Percentiles rank a stretch among this genome's conserved stretches.
Conservation (phyloP, 2,888 invertebrate species). For the Pterostichus niger region DNA sequence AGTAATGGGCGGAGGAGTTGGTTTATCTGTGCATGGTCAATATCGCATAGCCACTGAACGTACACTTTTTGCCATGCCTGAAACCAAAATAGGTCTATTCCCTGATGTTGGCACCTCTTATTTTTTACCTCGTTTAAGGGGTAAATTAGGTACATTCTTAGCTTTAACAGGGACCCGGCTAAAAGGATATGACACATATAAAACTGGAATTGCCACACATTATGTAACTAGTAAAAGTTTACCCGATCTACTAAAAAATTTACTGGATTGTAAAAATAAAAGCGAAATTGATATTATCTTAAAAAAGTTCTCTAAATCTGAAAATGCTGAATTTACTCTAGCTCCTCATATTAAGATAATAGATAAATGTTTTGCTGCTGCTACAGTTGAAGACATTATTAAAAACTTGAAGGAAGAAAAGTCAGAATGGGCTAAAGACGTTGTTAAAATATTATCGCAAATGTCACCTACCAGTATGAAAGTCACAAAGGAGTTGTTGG, state of each 20-base stretch:
- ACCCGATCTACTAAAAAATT: slow-evolving; percentile 81
- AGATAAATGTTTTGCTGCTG: slow-evolving; percentile 87
- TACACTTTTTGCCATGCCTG: slow-evolving; percentile 98
- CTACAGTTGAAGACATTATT: slow-evolving; percentile 89
- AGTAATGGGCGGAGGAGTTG: slow-evolving; percentile 98
- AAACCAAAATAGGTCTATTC: slow-evolving; percentile 97
- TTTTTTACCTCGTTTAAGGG: slow-evolving; percentile 91
- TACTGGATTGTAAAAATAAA: slow-evolving; percentile 80
- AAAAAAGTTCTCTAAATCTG: slow-evolving; percentile 80
- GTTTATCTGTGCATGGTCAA: slow-evolving; percentile 95
- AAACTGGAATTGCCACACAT: slow-evolving; percentile 96
- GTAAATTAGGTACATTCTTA: slow-evolving; percentile 92
- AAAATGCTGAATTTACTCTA: slow-evolving; percentile 84
- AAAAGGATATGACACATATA: slow-evolving; percentile 88
- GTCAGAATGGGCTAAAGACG: slow-evolving; percentile 89
- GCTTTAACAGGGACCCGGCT: slow-evolving; percentile 88
- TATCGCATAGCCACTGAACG: slow-evolving; percentile 97
- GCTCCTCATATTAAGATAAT: slow-evolving; percentile 86
- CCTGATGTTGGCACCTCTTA: slow-evolving; percentile 98
- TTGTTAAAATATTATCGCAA: slow-evolving; percentile 84
- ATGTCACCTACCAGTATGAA: slow-evolving; percentile 97
- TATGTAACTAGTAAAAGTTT: slow-evolving; percentile 85
- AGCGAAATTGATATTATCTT: slow-evolving; percentile 81
- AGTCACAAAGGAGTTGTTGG: slow-evolving; percentile 88
- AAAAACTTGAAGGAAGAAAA: slow-evolving; percentile 86